These are phyloP conservation scores for Erpornis zantholeuca DNA, from an alignment of 2,113 vertebrate genomes.

Conservation along the genomic window DNA sequence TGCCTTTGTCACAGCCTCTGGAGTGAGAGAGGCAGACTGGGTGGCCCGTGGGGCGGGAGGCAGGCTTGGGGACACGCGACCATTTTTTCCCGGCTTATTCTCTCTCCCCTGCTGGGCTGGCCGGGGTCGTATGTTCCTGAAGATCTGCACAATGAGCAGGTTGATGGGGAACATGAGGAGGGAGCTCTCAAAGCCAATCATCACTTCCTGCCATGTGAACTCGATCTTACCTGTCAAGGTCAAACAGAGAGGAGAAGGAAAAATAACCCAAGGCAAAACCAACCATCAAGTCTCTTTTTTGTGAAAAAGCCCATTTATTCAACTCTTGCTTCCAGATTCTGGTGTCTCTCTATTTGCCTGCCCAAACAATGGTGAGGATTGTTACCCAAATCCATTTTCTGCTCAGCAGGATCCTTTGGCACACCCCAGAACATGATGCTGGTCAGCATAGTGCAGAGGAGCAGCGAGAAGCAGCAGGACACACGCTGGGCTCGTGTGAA, in stretches of 20 bases:
- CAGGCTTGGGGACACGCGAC: conserved; percentile 65
- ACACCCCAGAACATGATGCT: conserved; percentile 97
- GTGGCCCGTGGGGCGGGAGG: conserved; percentile 44
- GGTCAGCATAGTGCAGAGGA: conserved; percentile 95
- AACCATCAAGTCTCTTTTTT: neutral
- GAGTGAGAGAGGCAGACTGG: conserved; percentile 75
- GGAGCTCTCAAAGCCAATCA: conserved; percentile 93
- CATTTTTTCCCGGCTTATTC: conserved; percentile 70
- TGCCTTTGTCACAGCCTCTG: conserved; percentile 86
- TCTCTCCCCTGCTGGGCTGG: conserved; percentile 42
- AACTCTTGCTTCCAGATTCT: neutral
- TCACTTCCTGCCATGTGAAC: conserved; percentile 95
- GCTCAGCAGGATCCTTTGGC: conserved; percentile 89
- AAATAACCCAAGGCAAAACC: neutral
- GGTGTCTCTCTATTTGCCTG: neutral
- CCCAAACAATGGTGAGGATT: neutral
- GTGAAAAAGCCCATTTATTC: neutral
- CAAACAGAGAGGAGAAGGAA: neutral
- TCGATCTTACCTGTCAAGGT: conserved; percentile 84
- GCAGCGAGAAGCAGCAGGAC: conserved; percentile 92
- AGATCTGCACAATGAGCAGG: conserved; percentile 93
- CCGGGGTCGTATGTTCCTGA: conserved; percentile 79
- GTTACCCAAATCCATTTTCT: conserved; percentile 95
- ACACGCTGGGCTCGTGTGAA: conserved; percentile 91
- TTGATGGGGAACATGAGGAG: conserved; percentile 96